Evolutionary conservation across 2,113 vertebrate species (phyloP).

Genomic region (Petromus typicus): DNA sequence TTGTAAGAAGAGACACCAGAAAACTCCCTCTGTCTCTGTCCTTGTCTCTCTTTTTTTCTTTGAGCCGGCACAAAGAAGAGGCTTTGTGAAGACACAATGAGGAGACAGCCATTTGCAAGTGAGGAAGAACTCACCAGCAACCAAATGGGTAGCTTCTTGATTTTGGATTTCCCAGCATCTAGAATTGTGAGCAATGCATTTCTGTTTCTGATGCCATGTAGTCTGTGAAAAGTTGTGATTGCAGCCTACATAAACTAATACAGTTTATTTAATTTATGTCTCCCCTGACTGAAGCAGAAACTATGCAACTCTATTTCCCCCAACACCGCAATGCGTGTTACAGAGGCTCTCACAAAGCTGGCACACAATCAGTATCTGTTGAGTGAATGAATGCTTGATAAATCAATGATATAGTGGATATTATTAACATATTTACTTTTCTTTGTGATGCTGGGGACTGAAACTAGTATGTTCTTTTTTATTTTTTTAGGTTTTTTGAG

Average conservation of each 20-base stretch:
- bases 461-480: too few species aligned
- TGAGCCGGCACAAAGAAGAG: background rate
- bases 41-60: background rate
- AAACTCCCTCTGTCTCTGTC: background rate
- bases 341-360: background rate
- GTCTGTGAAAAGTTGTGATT: background rate
- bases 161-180: background rate
- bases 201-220: background rate
- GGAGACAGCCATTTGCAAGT: background rate
- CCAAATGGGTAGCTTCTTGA: background rate
- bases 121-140: background rate
- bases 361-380: background rate
- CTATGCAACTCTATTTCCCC: background rate
- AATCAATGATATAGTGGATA: background rate
- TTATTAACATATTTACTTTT: background rate
- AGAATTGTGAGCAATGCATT: background rate
- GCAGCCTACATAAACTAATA: background rate
- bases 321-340: background rate
- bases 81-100: background rate
- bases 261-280: constrained; percentile 8
- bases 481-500: too few species aligned
- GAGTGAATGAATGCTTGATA: background rate
- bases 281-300: background rate
- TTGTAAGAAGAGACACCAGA: background rate
- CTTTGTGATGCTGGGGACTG: background rate